These are phyloP conservation scores for Monodelphis domestica DNA, from an alignment of 2,797 vertebrate genomes.

Conservation along the genomic window DNA sequence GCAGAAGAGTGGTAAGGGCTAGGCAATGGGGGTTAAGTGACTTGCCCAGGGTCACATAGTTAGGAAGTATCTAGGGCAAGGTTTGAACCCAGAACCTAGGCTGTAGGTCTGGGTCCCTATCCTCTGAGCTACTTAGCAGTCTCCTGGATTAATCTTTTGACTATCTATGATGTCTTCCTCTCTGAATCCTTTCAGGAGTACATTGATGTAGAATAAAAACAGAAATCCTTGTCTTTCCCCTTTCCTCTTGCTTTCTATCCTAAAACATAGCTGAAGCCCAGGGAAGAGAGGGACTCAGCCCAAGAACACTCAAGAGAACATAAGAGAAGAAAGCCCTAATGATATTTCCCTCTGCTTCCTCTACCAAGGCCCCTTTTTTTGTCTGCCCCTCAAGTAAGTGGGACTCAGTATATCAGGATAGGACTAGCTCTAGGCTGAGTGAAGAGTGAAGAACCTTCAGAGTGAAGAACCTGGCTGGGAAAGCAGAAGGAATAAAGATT, in stretches of 20 bases:
- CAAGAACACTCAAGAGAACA: not conserved
- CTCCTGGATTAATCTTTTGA: not conserved
- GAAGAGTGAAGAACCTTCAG: no score
- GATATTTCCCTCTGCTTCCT: not conserved
- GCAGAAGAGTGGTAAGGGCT: no score
- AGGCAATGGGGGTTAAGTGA: no score
- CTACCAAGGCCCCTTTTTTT: not conserved
- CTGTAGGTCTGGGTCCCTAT: no score
- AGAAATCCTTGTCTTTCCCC: not conserved
- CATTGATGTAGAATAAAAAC: not conserved
- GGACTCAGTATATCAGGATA: not conserved
- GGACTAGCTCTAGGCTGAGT: not conserved
- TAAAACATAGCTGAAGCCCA: not conserved
- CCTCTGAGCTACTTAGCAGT: no score
- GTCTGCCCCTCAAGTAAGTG: not conserved
- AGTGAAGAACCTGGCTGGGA: not conserved
- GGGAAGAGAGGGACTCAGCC: not conserved
- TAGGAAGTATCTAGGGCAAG: no score
- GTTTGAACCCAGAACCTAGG: no score
- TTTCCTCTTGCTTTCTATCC: not conserved
- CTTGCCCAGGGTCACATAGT: no score
- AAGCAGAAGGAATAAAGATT: not conserved
- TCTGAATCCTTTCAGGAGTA: not conserved
- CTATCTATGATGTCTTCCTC: no score
- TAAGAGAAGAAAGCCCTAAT: not conserved